Conservation (phyloP, 2,797 vertebrate genomes). For the Delichon dasypus region DNA sequence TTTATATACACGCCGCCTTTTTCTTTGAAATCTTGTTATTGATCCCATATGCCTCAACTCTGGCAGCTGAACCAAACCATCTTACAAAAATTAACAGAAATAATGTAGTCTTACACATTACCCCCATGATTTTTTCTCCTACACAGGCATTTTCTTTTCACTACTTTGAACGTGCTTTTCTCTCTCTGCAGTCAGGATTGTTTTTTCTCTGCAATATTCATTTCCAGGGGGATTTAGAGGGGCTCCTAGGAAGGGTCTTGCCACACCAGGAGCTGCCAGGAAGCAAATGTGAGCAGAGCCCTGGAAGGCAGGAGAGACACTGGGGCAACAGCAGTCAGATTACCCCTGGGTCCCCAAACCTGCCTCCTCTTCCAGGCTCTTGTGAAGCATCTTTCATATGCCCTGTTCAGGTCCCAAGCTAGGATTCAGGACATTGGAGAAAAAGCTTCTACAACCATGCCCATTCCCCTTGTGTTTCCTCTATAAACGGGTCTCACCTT, state of each 20-base stretch:
- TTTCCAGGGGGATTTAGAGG: background rate
- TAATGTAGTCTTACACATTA: background rate
- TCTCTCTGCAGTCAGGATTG: background rate
- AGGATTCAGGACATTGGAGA: background rate
- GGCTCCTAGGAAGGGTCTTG: background rate
- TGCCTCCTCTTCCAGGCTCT: background rate
- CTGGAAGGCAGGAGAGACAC: background rate
- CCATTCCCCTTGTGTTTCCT: background rate
- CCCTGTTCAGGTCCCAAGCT: background rate
- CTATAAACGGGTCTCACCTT: background rate
- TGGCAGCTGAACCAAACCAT: background rate
- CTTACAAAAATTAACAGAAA: background rate
- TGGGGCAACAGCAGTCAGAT: background rate
- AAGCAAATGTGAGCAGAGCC: background rate
- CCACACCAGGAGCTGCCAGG: background rate
- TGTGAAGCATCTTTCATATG: background rate
- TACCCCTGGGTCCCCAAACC: too few relatives aligned
- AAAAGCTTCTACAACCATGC: background rate
- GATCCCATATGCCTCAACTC: background rate
- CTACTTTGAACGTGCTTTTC: background rate
- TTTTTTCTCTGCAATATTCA: background rate
- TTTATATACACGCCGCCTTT: background rate
- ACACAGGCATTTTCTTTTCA: background rate
- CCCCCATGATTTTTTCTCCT: background rate
- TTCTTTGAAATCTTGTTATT: background rate